Base-by-base conservation (phyloP, 1,140 invertebrate genomes). In the Tetraneura akinire region DNA sequence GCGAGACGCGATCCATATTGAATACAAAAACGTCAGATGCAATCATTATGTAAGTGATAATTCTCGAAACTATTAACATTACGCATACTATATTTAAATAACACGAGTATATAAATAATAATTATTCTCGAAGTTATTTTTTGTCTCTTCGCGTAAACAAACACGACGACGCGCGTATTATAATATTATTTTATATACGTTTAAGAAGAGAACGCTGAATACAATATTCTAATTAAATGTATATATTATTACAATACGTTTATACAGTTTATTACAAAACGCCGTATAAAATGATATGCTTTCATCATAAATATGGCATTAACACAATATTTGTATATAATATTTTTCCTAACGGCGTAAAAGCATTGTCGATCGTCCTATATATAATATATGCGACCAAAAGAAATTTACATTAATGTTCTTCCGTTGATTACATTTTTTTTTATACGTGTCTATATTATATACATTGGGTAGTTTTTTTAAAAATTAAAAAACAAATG, bases 41-140 rank as follows among this genome's bases (percentile, higher is more conserved):
- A 55, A 76, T 76, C 73, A 76, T 76, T 76, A 76, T 51, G 42
- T 4, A 4, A 76, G 73, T 76, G 57, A 76, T 76, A 76, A 76
- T 76, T 76, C 51, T 57, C 73, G 49, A 32, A 26, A 76, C 51
- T 76, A 60, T 42, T 55, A n/a, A n/a, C n/a, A n/a, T n/a, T n/a
- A n/a, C n/a, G n/a, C n/a, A n/a, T n/a, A n/a, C n/a, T n/a, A n/a
- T n/a, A n/a, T n/a, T n/a, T n/a, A n/a, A n/a, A n/a, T n/a, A n/a
- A n/a, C n/a, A n/a, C n/a, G n/a, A n/a, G n/a, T n/a, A n/a, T n/a
- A n/a, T n/a, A 8, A 37, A 5, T 49, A 49, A 49, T 18, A 71
- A 76, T 76, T 76, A 76, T 76, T 76, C 71, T 55, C 32, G 51
- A 37, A 55, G 42, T 68, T 32, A 73, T 53, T 73, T 18, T 73